phyloP scores from a whole-genome alignment of 2,888 invertebrate species.

The Isoperla grammatica region DNA sequence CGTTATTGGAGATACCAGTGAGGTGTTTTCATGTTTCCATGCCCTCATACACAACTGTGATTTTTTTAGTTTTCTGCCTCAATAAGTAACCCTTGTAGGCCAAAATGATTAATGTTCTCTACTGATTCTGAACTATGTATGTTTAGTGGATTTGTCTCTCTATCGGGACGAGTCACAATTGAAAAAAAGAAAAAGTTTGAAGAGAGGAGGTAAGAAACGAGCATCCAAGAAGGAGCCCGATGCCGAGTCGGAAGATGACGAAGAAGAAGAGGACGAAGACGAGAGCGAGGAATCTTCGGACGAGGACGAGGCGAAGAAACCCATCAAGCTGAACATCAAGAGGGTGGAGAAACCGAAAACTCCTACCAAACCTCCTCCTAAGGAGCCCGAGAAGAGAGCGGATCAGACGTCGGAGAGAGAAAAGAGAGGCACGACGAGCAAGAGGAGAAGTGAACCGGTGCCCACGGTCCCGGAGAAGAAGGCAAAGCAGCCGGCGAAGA shows the following conservation, averaged over 20 bases:
- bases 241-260: conserved; percentile 1
- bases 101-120: too few relatives aligned
- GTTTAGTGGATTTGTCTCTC: conserved; percentile 73
- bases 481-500: conserved; percentile 20
- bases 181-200: conserved; percentile 47
- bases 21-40: too few relatives aligned
- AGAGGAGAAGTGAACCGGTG: conserved; percentile 20
- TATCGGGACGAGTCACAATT: conserved; percentile 80
- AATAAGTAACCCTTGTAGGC: too few relatives aligned
- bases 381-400: conserved; percentile 14
- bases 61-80: too few relatives aligned
- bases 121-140: too few relatives aligned
- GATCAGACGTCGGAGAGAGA: conserved; percentile 16
- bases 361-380: conserved; percentile 12
- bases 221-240: conserved; percentile 19
- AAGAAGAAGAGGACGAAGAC: conserved; percentile 21
- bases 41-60: too few relatives aligned
- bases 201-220: conserved; percentile 20
- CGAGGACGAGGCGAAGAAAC: conserved; percentile 13
- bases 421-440: conserved; percentile 17
- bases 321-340: conserved; percentile 5
- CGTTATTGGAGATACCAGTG: too few relatives aligned
- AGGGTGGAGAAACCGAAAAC: conserved; percentile 26
- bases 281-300: conserved; percentile 5
- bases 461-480: conserved; percentile 21